phyloP scores from a whole-genome alignment of 2,797 vertebrate genomes.

The Pterois miles region DNA sequence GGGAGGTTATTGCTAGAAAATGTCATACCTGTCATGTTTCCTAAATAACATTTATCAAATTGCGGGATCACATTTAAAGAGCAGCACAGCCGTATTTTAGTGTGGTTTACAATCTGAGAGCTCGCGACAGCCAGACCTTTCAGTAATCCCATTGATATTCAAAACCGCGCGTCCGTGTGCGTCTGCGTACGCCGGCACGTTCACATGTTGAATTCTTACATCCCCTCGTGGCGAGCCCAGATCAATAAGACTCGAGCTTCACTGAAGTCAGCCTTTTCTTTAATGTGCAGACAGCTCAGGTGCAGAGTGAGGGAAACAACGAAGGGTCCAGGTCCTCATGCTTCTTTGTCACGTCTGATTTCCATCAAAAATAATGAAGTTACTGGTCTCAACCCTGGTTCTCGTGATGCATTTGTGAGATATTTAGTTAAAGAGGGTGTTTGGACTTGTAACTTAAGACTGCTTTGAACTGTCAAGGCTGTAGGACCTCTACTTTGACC shows the following conservation, averaged over 20 bases:
- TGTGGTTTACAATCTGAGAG: constrained; percentile 58
- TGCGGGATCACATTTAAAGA: constrained; percentile 66
- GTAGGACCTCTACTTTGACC: neutral
- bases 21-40: constrained; percentile 77
- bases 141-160: constrained; percentile 65
- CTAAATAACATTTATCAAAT: constrained; percentile 76
- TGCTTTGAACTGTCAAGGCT: neutral
- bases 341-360: constrained; percentile 41
- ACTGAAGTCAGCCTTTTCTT: constrained; percentile 45
- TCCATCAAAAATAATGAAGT: constrained; percentile 54
- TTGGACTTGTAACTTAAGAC: neutral
- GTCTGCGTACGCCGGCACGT: neutral
- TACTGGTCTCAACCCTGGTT: constrained; percentile 7
- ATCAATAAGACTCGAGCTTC: constrained; percentile 53
- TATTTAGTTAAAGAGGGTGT: constrained; percentile 1
- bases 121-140: constrained; percentile 75
- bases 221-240: constrained; percentile 24
- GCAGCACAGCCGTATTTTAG: constrained; percentile 53
- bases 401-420: neutral
- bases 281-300: constrained; percentile 44
- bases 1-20: constrained; percentile 52
- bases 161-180: constrained; percentile 3
- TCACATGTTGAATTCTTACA: constrained; percentile 39
- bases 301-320: constrained; percentile 12
- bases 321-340: constrained; percentile 17